phyloP scores from a whole-genome alignment of 2,797 vertebrate species.

The Clarias pachynema region DNA sequence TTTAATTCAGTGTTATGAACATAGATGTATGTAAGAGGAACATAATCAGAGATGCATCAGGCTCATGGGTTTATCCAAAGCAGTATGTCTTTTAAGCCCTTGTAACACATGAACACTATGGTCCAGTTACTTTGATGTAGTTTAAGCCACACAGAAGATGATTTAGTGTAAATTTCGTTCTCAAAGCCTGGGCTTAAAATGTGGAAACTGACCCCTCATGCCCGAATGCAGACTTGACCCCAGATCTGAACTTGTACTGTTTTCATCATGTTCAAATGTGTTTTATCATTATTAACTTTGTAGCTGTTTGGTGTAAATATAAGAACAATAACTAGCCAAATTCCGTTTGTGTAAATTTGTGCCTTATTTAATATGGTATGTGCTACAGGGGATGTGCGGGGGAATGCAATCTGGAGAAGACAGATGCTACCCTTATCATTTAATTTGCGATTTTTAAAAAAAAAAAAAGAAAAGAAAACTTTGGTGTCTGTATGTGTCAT shows the following conservation, averaged over 20 bases:
- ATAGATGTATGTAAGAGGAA: slow-evolving; percentile 43
- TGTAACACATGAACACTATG: slow-evolving; percentile 12
- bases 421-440: slow-evolving; percentile 73
- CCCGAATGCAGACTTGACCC: slow-evolving; percentile 32
- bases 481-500: slow-evolving; percentile 71
- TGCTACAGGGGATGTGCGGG: slow-evolving; percentile 67
- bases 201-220: slow-evolving; percentile 29
- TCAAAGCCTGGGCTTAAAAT: slow-evolving; percentile 33
- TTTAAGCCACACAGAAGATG: slow-evolving; percentile 25
- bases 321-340: slow-evolving; percentile 85
- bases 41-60: slow-evolving; percentile 42
- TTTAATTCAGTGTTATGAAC: slow-evolving; percentile 33
- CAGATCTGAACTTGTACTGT: slow-evolving; percentile 49
- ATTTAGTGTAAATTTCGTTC: slow-evolving; percentile 13
- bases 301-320: slow-evolving; percentile 84
- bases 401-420: slow-evolving; percentile 61
- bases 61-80: slow-evolving; percentile 30
- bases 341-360: slow-evolving; percentile 88
- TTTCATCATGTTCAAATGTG: slow-evolving; percentile 41
- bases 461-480: slow-evolving; percentile 26
- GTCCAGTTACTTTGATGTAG: slow-evolving; percentile 11
- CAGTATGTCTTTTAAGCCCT: slow-evolving; percentile 24
- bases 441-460: slow-evolving; percentile 65
- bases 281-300: slow-evolving; percentile 75
- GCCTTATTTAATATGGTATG: slow-evolving; percentile 87